phyloP scores from a whole-genome alignment of 2,113 vertebrate genomes.

The Leptodactylus fuscus region DNA sequence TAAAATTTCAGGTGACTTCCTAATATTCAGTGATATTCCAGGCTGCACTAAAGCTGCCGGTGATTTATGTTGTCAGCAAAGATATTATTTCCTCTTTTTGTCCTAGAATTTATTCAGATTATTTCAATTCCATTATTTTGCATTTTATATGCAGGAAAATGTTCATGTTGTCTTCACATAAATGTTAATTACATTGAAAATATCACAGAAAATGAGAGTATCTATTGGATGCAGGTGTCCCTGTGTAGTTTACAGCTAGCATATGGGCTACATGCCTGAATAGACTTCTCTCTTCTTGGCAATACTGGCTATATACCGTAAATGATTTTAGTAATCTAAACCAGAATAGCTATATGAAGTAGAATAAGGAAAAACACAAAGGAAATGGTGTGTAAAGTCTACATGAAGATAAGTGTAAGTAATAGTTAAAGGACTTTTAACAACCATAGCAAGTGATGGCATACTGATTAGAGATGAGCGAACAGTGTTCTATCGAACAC shows the following conservation, averaged over 20 bases:
- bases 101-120: not conserved
- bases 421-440: not conserved
- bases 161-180: not conserved
- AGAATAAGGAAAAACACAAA: too few species aligned
- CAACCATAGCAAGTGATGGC: not conserved
- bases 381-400: too few species aligned
- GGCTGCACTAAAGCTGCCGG: not conserved
- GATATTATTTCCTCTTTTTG: not conserved
- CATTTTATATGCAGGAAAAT: not conserved
- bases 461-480: not conserved
- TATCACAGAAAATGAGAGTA: not conserved
- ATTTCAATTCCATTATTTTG: not conserved
- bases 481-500: too few species aligned
- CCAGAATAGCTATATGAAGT: not conserved
- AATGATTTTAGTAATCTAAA: not conserved
- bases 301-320: not conserved
- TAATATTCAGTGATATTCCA: too few species aligned
- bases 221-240: not conserved
- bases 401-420: not conserved
- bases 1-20: not conserved
- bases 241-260: not conserved
- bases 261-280: not conserved
- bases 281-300: not conserved
- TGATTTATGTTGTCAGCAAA: not conserved
- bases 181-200: conserved; percentile 24